phyloP scores from a whole-genome alignment of 2,113 vertebrate genomes.

The Butorides virescens region DNA sequence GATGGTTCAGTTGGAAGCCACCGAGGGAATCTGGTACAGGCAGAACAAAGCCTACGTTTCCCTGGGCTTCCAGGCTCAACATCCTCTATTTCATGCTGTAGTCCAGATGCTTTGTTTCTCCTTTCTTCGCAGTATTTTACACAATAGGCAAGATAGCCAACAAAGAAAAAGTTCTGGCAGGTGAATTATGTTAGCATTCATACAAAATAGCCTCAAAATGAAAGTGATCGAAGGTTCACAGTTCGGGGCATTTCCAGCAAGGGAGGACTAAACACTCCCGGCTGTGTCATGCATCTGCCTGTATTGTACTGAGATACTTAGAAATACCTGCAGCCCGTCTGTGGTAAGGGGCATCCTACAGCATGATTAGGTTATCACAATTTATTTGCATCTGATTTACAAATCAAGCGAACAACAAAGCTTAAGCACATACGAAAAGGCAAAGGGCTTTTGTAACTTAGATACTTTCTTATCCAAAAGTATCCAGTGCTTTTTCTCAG shows the following conservation, averaged over 20 bases:
- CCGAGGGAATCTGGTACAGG: background rate
- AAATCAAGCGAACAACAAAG: background rate
- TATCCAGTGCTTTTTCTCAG: background rate
- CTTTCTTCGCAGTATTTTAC: background rate
- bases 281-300: background rate
- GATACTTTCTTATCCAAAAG: background rate
- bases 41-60: background rate
- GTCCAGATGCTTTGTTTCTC: background rate
- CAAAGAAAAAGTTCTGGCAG: background rate
- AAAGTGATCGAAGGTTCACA: background rate
- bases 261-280: rapidly evolving
- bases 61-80: background rate
- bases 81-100: background rate
- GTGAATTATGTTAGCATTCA: background rate
- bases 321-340: background rate
- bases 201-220: background rate
- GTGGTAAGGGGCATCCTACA: background rate
- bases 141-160: background rate
- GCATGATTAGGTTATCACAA: background rate
- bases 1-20: background rate
- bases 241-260: background rate
- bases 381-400: background rate
- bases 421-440: background rate
- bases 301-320: background rate
- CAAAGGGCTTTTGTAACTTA: background rate